Evolutionary conservation across 2,888 invertebrate species (phyloP).

Genomic region (Carterocephalus palaemon): DNA sequence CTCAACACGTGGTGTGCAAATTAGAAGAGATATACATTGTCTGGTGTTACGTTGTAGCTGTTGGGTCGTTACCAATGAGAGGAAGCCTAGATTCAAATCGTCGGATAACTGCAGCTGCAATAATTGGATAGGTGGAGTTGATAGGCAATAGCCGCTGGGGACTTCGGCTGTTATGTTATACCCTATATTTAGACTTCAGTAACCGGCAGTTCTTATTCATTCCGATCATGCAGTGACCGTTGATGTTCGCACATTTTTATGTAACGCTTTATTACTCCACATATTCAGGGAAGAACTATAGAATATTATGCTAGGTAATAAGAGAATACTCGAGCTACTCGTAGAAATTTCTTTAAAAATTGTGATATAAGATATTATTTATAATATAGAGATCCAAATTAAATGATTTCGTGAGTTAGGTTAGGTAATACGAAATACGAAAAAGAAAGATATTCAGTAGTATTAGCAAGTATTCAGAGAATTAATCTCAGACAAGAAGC

Average conservation of each 20-base stretch:
- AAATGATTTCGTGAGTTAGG: no score
- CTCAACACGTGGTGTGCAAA: neutral
- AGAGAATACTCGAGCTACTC: no score
- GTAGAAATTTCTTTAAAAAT: no score
- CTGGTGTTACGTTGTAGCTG: constrained; percentile 14
- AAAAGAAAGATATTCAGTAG: no score
- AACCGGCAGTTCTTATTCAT: constrained; percentile 50
- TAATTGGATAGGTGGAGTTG: constrained; percentile 54
- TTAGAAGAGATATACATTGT: constrained; percentile 1
- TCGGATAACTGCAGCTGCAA: constrained; percentile 54
- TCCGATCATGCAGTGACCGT: constrained; percentile 22
- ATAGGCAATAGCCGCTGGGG: constrained; percentile 49
- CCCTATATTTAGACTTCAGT: constrained; percentile 51
- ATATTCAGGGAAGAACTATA: no score
- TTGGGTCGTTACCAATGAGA: constrained; percentile 34
- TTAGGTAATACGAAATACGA: no score
- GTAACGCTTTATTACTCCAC: constrained; percentile 1
- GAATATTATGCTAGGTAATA: no score
- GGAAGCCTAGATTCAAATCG: constrained; percentile 62
- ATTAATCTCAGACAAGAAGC: no score
- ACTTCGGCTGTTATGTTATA: constrained; percentile 43
- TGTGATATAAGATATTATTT: no score
- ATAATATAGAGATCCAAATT: no score
- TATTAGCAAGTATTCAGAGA: no score
- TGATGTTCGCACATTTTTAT: constrained; percentile 7